Evolutionary conservation across 2,888 invertebrate genomes (phyloP).

Genomic region (Cephus sareptanus): DNA sequence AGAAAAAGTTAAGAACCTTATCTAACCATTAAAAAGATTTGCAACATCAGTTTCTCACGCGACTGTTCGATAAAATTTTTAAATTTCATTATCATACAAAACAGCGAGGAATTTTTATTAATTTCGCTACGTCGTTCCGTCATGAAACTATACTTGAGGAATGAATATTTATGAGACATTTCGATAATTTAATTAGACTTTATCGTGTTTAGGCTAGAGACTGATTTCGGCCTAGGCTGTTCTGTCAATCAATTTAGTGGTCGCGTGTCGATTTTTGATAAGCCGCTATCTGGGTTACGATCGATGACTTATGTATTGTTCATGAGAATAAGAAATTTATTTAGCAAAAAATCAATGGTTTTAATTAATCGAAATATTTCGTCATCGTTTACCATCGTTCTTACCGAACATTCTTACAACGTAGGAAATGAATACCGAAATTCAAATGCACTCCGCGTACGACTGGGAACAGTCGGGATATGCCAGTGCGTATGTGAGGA

Average conservation of each 20-base stretch:
- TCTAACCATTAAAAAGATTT: background rate
- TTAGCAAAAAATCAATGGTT: background rate
- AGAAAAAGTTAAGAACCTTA: background rate
- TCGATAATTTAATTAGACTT: background rate
- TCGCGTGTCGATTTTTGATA: background rate
- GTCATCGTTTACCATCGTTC: background rate
- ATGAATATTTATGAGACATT: background rate
- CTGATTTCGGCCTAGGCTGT: background rate
- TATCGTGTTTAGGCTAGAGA: background rate
- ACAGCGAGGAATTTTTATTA: background rate
- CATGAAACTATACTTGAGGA: background rate
- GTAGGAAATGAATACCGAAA: background rate
- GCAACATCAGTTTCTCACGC: background rate
- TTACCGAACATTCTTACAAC: background rate
- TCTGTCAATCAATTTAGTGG: background rate
- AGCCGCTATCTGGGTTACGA: too few species aligned
- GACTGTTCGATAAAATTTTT: background rate
- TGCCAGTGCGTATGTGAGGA: slow-evolving; percentile 3
- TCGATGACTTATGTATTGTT: too few species aligned
- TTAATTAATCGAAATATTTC: background rate
- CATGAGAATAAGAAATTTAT: background rate
- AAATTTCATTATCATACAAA: background rate
- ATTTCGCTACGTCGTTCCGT: background rate
- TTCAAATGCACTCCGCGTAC: slow-evolving; percentile 32
- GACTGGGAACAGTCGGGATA: background rate